phyloP scores from a whole-genome alignment of 2,888 invertebrate species.

The Meloe dianella region DNA sequence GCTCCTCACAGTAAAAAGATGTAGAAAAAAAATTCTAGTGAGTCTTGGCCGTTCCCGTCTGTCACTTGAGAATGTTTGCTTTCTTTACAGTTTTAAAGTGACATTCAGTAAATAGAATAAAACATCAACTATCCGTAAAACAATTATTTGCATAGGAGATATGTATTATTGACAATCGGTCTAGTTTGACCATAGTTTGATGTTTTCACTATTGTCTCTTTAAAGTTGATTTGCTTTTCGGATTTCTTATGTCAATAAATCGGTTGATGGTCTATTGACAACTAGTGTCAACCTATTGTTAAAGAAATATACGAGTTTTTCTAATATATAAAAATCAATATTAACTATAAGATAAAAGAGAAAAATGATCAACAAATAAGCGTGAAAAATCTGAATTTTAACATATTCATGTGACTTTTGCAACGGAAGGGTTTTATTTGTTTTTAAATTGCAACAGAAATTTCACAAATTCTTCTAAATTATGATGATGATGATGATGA shows the following conservation, averaged over 20 bases:
- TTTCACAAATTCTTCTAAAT: neutral
- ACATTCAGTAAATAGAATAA: constrained; percentile 58
- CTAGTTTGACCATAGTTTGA: constrained; percentile 48
- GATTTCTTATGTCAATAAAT: constrained; percentile 29
- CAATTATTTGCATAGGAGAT: constrained; percentile 56
- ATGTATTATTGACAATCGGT: constrained; percentile 56
- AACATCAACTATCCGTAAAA: constrained; percentile 57
- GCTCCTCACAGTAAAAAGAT: neutral
- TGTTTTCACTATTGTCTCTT: constrained; percentile 41
- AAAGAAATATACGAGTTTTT: constrained; percentile 1
- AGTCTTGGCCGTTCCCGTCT: constrained; percentile 27
- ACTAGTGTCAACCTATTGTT: constrained; percentile 19
- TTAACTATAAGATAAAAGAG: neutral
- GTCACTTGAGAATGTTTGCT: constrained; percentile 48
- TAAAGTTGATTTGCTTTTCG: constrained; percentile 20
- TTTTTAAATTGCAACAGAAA: neutral
- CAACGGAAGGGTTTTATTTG: neutral
- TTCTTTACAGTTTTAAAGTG: constrained; percentile 55
- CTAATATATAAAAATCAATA: neutral
- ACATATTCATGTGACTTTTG: neutral
- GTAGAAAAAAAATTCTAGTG: neutral
- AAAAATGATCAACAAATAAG: neutral
- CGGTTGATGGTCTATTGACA: constrained; percentile 21
- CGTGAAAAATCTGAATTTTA: neutral
- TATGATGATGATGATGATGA: too few species aligned